These are phyloP conservation scores for Lithobates pipiens DNA, from an alignment of 2,797 vertebrate genomes.

Conservation along the genomic window DNA sequence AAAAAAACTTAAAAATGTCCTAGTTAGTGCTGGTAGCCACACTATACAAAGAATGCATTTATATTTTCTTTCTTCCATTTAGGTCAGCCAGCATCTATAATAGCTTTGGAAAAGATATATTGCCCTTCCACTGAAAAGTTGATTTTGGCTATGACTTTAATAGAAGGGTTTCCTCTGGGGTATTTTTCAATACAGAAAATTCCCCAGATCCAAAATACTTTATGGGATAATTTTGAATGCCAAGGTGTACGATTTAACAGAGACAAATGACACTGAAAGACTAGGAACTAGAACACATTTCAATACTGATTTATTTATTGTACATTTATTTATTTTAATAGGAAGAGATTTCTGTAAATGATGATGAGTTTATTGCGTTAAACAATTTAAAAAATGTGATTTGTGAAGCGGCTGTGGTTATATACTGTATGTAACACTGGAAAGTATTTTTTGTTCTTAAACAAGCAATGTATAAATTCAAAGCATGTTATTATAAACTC, in stretches of 20 bases:
- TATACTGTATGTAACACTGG: too few species aligned
- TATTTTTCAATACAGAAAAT: constrained; percentile 62
- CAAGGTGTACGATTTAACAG: constrained; percentile 66
- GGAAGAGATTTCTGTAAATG: too few species aligned
- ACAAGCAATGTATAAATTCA: too few species aligned
- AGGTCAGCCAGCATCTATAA: constrained; percentile 57
- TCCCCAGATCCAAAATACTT: constrained; percentile 31
- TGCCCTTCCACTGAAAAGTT: constrained; percentile 63
- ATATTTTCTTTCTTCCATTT: constrained; percentile 31
- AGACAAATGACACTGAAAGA: constrained; percentile 19
- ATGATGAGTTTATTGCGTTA: too few species aligned
- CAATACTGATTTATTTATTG: too few species aligned
- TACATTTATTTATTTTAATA: too few species aligned
- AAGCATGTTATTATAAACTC: too few species aligned
- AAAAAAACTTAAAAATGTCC: constrained; percentile 17
- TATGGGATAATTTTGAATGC: constrained; percentile 41
- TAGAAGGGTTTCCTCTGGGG: constrained; percentile 63
- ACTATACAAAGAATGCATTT: constrained; percentile 62
- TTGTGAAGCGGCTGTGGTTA: too few species aligned
- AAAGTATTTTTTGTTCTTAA: too few species aligned
- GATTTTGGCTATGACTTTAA: constrained; percentile 66
- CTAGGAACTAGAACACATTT: not conserved
- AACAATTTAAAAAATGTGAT: too few species aligned
- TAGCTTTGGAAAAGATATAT: constrained; percentile 63
- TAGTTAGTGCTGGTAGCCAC: constrained; percentile 45